A percentile compares a stretch with the other conserved stretches of the same genome.
phyloP scores from a whole-genome alignment of 1,140 invertebrate genomes.

The Drosophila sp. region DNA sequence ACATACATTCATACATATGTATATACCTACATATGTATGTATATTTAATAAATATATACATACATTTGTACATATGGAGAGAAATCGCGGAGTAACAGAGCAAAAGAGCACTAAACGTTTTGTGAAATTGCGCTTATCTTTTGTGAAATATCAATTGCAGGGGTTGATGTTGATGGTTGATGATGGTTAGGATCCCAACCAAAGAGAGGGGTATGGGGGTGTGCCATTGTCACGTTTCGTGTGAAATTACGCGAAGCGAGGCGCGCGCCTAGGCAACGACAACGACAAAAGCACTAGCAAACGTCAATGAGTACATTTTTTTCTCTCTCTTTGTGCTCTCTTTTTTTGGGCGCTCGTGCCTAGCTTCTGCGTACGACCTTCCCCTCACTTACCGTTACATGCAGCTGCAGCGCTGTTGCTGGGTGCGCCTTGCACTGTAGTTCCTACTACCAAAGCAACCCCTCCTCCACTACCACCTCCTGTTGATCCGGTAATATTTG shows the following conservation, averaged over 20 bases:
- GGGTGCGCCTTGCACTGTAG: conserved; percentile 49
- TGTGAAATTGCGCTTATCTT: conserved; percentile 75
- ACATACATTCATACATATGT: conserved; percentile 1
- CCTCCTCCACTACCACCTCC: conserved; percentile 30
- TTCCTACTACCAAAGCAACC: conserved; percentile 34
- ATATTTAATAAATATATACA: conserved; percentile 3
- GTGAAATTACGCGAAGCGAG: conserved; percentile 74
- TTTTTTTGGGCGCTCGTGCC: conserved; percentile 61
- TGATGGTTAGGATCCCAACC: not conserved
- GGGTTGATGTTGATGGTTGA: conserved; percentile 16
- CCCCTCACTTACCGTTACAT: conserved; percentile 70
- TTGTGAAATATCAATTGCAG: conserved; percentile 78
- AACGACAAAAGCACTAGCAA: conserved; percentile 21
- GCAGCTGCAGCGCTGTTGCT: conserved; percentile 66
- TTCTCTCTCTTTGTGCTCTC: conserved; percentile 33
- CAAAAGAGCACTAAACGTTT: conserved; percentile 65
- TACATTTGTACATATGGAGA: conserved; percentile 16
- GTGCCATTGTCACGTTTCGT: conserved; percentile 73
- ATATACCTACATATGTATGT: conserved; percentile 23
- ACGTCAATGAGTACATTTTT: conserved; percentile 55
- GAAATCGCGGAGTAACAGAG: conserved; percentile 61
- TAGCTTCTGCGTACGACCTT: conserved; percentile 34
- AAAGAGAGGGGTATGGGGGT: not conserved
- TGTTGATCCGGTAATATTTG: conserved; percentile 32
- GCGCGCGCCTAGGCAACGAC: conserved; percentile 45